Evolutionary conservation across 2,113 vertebrate genomes (phyloP).

Genomic region (Chloropsis cyanopogon): DNA sequence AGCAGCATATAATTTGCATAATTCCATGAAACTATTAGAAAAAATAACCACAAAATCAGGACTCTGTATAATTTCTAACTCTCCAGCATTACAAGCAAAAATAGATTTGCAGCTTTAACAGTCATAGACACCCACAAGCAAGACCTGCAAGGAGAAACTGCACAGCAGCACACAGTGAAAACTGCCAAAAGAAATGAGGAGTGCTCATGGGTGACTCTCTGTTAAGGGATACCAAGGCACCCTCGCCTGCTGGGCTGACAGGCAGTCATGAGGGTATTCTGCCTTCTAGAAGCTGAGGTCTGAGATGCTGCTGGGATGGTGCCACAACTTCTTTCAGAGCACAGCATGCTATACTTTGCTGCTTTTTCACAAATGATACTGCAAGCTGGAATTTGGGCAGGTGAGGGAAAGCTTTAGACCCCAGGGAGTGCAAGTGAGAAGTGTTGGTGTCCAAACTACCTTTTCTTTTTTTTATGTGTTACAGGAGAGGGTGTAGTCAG

Average conservation of each 20-base stretch:
- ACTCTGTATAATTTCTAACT: neutral
- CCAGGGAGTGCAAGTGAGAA: neutral
- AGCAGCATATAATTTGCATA: neutral
- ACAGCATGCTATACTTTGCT: neutral
- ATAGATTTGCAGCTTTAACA: neutral
- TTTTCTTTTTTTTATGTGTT: neutral
- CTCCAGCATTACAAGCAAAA: neutral
- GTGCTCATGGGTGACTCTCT: neutral
- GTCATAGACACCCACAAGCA: neutral
- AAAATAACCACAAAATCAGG: neutral
- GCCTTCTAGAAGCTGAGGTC: no score
- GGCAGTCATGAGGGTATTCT: fast-evolving
- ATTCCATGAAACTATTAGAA: neutral
- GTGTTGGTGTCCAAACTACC: neutral
- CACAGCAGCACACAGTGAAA: no score
- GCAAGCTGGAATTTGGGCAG: neutral
- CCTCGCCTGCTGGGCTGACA: neutral
- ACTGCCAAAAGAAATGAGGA: neutral
- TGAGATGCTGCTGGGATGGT: neutral
- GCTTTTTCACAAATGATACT: neutral
- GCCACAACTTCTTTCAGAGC: neutral
- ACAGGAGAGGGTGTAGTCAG: neutral
- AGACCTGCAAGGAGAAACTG: neutral
- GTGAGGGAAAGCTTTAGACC: neutral
- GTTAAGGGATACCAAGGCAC: no score